These are phyloP conservation scores for Rhabdornis inornatus DNA, from an alignment of 2,113 vertebrate species.

Conservation along the genomic window DNA sequence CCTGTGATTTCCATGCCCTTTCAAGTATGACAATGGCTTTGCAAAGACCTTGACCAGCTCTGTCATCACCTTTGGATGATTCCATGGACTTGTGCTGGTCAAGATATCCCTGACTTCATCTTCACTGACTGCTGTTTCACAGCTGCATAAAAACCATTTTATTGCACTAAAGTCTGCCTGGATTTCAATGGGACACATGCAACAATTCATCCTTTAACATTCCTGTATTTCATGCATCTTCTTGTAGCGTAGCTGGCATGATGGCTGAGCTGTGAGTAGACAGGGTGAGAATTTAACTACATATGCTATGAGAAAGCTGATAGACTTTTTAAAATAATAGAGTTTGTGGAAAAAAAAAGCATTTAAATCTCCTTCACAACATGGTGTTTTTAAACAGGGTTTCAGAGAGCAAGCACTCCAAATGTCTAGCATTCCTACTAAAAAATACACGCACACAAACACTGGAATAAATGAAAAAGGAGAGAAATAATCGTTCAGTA, in stretches of 20 bases:
- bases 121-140: not conserved
- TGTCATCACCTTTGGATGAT: not conserved
- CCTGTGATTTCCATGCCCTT: not conserved
- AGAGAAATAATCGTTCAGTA: not conserved
- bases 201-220: not conserved
- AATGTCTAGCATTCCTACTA: not conserved
- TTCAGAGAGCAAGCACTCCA: not conserved
- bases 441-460: not conserved
- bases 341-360: not conserved
- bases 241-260: not conserved
- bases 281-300: not conserved
- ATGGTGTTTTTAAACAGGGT: not conserved
- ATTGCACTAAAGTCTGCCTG: not conserved
- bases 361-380: not conserved
- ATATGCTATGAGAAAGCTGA: not conserved
- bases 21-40: not conserved
- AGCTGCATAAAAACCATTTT: not conserved
- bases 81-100: not conserved
- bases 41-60: not conserved
- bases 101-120: not conserved
- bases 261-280: not conserved
- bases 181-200: not conserved
- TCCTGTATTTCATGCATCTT: not conserved
- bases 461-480: not conserved
- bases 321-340: not conserved